Conservation (phyloP, 1,140 invertebrate species). For the Idris sp. region DNA sequence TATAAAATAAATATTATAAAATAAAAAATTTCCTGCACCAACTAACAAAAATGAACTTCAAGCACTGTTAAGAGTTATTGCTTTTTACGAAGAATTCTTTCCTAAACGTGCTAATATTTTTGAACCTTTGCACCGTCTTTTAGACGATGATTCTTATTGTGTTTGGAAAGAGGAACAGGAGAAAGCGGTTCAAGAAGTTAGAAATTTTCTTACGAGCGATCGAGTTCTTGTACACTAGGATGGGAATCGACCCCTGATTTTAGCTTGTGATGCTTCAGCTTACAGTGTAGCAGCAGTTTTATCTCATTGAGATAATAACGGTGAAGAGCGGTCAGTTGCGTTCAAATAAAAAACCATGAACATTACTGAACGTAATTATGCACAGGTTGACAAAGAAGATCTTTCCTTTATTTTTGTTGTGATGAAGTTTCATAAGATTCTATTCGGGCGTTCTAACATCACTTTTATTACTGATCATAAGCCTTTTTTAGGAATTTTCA, state of each 20-base stretch:
- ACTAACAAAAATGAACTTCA: slow-evolving; percentile 68
- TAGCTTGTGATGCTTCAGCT: slow-evolving; percentile 15
- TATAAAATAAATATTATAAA: slow-evolving; percentile 4
- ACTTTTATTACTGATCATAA: slow-evolving; percentile 53
- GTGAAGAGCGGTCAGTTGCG: slow-evolving; percentile 63
- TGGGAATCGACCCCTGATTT: background rate
- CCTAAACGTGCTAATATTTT: slow-evolving; percentile 61
- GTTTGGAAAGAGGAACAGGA: slow-evolving; percentile 58
- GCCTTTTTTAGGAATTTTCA: slow-evolving; percentile 48
- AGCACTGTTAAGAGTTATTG: slow-evolving; percentile 17
- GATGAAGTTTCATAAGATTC: slow-evolving; percentile 50
- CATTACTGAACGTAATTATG: slow-evolving; percentile 71
- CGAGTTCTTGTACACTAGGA: slow-evolving; percentile 15
- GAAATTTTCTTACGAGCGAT: slow-evolving; percentile 72
- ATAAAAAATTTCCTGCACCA: slow-evolving; percentile 61
- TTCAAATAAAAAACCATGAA: slow-evolving; percentile 74
- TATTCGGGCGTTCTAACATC: slow-evolving; percentile 14
- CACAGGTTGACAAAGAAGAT: slow-evolving; percentile 66
- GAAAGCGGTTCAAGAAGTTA: slow-evolving; percentile 75
- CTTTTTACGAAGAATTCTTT: slow-evolving; percentile 64
- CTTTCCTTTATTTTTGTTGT: slow-evolving; percentile 70
- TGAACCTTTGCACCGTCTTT: slow-evolving; percentile 56
- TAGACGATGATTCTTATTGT: slow-evolving; percentile 30
- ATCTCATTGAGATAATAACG: slow-evolving; percentile 3
- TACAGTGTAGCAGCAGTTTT: slow-evolving; percentile 3